These are phyloP conservation scores for Gila orcuttii DNA, from an alignment of 2,113 vertebrate species.

Conservation along the genomic window DNA sequence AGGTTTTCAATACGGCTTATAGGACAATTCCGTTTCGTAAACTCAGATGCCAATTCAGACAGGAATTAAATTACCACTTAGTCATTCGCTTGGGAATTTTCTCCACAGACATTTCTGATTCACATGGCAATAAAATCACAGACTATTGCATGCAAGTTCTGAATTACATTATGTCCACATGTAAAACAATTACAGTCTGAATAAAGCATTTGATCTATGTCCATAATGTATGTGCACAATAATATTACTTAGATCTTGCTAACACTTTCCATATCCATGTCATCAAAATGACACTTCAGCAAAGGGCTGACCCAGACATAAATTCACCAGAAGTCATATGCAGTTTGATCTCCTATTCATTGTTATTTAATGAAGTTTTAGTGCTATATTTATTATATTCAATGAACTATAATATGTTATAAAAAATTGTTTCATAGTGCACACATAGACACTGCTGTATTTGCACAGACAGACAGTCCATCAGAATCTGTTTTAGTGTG, in stretches of 20 bases:
- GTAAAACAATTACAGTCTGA: not conserved
- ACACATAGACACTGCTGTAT: not conserved
- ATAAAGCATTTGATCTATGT: not conserved
- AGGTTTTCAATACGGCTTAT: not conserved
- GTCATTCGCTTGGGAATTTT: not conserved
- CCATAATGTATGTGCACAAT: not conserved
- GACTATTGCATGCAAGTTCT: not conserved
- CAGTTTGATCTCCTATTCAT: not conserved
- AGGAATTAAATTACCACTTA: not conserved
- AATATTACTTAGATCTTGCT: not conserved
- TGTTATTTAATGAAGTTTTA: not conserved
- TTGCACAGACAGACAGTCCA: not conserved
- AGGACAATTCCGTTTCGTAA: not conserved
- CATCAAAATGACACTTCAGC: not conserved
- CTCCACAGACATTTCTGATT: not conserved
- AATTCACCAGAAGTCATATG: not conserved
- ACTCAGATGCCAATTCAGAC: conserved; percentile 5
- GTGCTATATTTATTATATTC: not conserved
- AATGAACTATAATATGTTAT: not conserved
- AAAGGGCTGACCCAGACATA: not conserved
- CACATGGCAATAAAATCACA: not conserved
- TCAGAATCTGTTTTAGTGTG: not conserved
- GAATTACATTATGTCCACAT: not conserved
- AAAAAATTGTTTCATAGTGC: not conserved
- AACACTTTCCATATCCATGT: not conserved